Base-by-base conservation (phyloP, 35 echinoderm and acorn worm species). In the Apostichopus californicus region DNA sequence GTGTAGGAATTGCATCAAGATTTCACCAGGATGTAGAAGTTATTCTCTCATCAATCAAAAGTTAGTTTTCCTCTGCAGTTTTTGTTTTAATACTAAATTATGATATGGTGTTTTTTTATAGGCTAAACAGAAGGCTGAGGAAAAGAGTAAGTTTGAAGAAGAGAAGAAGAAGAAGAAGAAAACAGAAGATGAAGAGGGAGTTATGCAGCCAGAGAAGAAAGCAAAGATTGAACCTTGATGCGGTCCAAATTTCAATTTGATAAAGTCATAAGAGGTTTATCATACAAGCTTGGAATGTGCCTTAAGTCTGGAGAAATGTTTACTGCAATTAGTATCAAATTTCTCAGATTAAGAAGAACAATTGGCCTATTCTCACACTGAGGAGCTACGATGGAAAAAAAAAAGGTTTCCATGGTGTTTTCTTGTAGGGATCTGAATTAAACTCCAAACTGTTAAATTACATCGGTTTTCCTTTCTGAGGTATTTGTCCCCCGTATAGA, bases 51-150 rank as follows among this genome's bases (percentile, higher is more conserved):
- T 46, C 34, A 46, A 46, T 46, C 18, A 77, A 20, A 90, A 12
- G 25, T 55, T 23, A 73, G 14, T 90, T 2, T 26, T 13, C 14
- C 68, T 24, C 5, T 83, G 4, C 66, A 34, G 52, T 34, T 21
- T 59, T 53, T 90, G 5, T 90, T 17, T 46, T 2, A 46, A 46
- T 46, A 46, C 34, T 46, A 4, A 46, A 46, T 11, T 5, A 22
- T 17, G 73, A 34, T 77, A 72, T 88, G 9, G 23, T 23, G 75
- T 17, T 57, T 80, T 8, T 46, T 90, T 94, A 0, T 79, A 93
- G 87, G 91, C 94, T 22, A 95, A 93, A 90, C 86, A 95, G 87
- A 95, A 93, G 22, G 94, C 92, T 0, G 59, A 87, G 22, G 91
- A 86, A 65, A 93, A 95, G 58, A 77, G 90, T 70, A 87, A 95